Evolutionary conservation across 2,888 invertebrate species (phyloP).

Genomic region (Marronus borbonicus): DNA sequence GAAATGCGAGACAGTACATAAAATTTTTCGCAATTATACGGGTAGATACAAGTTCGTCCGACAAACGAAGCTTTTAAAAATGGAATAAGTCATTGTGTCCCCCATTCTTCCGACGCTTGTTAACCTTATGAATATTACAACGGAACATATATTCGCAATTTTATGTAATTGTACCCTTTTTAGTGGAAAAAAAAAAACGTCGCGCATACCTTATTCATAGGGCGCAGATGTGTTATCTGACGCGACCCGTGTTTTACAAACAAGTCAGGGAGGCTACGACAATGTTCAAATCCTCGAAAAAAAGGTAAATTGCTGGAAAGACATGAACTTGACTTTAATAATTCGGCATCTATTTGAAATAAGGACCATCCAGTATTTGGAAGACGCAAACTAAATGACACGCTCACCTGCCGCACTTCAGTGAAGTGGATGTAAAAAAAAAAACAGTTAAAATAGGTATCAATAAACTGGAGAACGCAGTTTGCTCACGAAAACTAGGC

Average conservation of each 20-base stretch:
- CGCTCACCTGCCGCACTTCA: too few relatives aligned
- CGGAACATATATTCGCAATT: slow-evolving; percentile 41
- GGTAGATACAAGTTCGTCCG: slow-evolving; percentile 21
- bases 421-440: too few relatives aligned
- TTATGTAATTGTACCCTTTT: slow-evolving; percentile 44
- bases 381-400: too few relatives aligned
- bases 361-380: too few relatives aligned
- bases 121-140: slow-evolving; percentile 32
- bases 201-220: slow-evolving; percentile 16
- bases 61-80: slow-evolving; percentile 40
- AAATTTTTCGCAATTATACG: slow-evolving; percentile 33
- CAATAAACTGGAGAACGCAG: too few relatives aligned
- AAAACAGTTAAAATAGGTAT: too few relatives aligned
- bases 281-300: slow-evolving; percentile 8
- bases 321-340: too few relatives aligned
- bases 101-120: slow-evolving; percentile 16
- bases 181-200: slow-evolving; percentile 26
- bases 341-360: too few relatives aligned
- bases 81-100: slow-evolving; percentile 39
- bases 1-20: slow-evolving; percentile 9
- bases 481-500: too few relatives aligned
- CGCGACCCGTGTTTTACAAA: slow-evolving; percentile 36
- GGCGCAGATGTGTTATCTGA: slow-evolving; percentile 25
- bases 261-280: background rate
- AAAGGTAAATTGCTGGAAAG: background rate